phyloP scores from a whole-genome alignment of 2,113 vertebrate genomes.

The Aldabrachelys gigantea region DNA sequence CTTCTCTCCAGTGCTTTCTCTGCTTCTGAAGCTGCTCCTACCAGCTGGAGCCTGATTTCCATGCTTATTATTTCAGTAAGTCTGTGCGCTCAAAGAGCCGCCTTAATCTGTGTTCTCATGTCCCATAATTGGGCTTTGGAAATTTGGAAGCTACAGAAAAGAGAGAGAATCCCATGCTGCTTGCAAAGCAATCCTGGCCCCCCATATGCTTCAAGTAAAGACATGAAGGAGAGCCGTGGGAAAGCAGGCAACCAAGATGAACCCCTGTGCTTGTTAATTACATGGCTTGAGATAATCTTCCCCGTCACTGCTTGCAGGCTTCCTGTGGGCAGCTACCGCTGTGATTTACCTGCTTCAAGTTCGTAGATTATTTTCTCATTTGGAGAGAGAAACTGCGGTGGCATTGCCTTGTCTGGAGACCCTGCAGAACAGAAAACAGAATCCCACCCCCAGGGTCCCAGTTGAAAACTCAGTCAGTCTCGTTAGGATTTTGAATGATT shows the following conservation, averaged over 20 bases:
- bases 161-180: not conserved
- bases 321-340: rapidly evolving
- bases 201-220: rapidly evolving
- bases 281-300: not conserved
- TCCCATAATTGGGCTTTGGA: not conserved
- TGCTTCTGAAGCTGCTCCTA: not conserved
- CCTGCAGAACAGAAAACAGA: conserved; percentile 63
- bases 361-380: conserved; percentile 75
- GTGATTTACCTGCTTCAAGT: conserved; percentile 77
- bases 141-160: not conserved
- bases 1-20: not conserved
- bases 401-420: conserved; percentile 65
- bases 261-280: not conserved
- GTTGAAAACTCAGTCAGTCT: not conserved
- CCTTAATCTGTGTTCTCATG: not conserved
- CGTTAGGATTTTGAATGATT: not conserved
- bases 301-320: rapidly evolving
- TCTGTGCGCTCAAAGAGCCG: not conserved
- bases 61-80: not conserved
- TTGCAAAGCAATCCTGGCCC: not conserved
- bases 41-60: not conserved
- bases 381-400: conserved; percentile 75
- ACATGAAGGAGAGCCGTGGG: rapidly evolving
- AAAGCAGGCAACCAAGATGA: not conserved
- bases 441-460: not conserved